Evolutionary conservation across 2,888 invertebrate species (phyloP).

Genomic region (Dolichopus griseipennis): DNA sequence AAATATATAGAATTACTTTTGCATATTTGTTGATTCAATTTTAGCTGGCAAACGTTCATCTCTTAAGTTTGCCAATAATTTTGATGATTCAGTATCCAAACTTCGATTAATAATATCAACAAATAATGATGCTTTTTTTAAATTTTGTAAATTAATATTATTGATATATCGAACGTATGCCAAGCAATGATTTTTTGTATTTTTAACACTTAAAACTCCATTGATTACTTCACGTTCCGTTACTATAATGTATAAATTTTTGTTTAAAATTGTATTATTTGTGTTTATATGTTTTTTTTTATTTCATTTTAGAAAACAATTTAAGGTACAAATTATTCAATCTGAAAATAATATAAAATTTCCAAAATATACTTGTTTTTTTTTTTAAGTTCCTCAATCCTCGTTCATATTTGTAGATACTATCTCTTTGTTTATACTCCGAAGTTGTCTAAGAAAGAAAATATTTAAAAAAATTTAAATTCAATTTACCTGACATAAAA

Average conservation of each 20-base stretch:
- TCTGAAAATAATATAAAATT: too few species aligned
- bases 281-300: neutral
- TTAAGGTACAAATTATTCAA: too few species aligned
- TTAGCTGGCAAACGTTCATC: slow-evolving; percentile 84
- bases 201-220: slow-evolving; percentile 84
- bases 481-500: slow-evolving; percentile 86
- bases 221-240: slow-evolving; percentile 97
- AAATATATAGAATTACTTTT: slow-evolving; percentile 55
- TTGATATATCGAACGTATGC: slow-evolving; percentile 94
- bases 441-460: too few species aligned
- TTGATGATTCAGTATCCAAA: slow-evolving; percentile 87
- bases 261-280: too few species aligned
- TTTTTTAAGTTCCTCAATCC: too few species aligned
- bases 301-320: neutral
- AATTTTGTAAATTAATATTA: slow-evolving; percentile 91
- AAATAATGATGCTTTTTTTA: slow-evolving; percentile 89
- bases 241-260: slow-evolving; percentile 51
- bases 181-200: slow-evolving; percentile 90
- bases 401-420: neutral
- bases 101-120: slow-evolving; percentile 89
- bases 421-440: neutral
- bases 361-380: too few species aligned
- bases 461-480: neutral
- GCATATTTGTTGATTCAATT: slow-evolving; percentile 79
- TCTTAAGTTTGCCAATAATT: slow-evolving; percentile 75